Evolutionary conservation across 2,797 vertebrate species (phyloP).

Genomic region (Enteromius unitaeniatus): DNA sequence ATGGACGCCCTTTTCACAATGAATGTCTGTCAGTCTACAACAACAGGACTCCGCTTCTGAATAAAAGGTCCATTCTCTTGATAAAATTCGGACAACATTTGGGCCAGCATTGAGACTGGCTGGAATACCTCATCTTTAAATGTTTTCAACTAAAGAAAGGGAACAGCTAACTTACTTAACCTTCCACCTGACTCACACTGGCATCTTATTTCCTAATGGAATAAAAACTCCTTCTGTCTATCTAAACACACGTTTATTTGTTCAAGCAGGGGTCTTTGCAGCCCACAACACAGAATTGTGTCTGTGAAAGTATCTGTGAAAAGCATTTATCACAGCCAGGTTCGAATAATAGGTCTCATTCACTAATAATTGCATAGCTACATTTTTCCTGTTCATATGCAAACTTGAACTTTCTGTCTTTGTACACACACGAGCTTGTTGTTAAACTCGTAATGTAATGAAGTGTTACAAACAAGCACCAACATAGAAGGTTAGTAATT

Average conservation of each 20-base stretch:
- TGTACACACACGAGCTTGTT: no score
- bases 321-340: no score
- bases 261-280: not conserved
- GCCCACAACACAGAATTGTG: not conserved
- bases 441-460: no score
- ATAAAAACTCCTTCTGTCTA: not conserved
- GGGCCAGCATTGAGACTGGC: not conserved
- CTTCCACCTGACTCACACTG: not conserved
- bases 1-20: not conserved
- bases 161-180: not conserved
- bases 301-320: no score
- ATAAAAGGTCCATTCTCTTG: not conserved
- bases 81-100: not conserved
- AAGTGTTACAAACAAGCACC: no score
- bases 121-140: no score
- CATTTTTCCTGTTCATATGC: no score
- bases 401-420: no score
- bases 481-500: no score
- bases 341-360: no score
- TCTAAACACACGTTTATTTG: not conserved
- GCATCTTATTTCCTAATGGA: no score
- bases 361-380: no score
- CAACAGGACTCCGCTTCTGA: not conserved
- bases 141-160: not conserved
- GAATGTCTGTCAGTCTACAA: not conserved